phyloP scores from a whole-genome alignment of 2,888 invertebrate species.

The Oasisia sp. region DNA sequence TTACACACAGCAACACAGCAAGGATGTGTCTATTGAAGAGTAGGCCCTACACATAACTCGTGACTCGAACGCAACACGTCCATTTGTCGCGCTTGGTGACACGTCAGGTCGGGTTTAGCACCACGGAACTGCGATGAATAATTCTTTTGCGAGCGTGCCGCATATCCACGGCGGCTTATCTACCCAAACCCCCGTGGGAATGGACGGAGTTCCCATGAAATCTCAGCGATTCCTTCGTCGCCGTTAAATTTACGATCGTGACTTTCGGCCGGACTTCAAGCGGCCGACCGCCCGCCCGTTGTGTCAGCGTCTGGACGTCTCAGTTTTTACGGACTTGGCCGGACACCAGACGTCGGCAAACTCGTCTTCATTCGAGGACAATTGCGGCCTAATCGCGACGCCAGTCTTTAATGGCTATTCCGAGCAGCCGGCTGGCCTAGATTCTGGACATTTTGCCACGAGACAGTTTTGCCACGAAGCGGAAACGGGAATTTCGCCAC shows the following conservation, averaged over 20 bases:
- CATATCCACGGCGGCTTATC: neutral
- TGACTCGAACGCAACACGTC: neutral
- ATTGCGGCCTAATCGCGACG: neutral
- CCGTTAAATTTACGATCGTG: constrained; percentile 5
- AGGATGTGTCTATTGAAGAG: no score
- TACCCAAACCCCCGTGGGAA: neutral
- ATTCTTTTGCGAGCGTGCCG: neutral
- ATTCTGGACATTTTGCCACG: neutral
- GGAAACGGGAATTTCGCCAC: neutral
- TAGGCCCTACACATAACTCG: no score
- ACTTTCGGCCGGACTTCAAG: neutral
- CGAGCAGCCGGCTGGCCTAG: neutral
- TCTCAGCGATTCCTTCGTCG: neutral
- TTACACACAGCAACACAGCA: no score
- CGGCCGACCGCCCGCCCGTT: neutral
- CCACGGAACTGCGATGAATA: constrained; percentile 2
- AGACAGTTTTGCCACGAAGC: neutral
- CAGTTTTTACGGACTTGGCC: neutral
- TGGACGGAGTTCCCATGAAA: neutral
- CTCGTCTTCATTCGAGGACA: neutral
- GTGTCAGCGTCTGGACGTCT: neutral
- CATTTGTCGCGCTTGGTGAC: neutral
- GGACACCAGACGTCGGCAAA: neutral
- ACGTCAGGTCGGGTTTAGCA: neutral
- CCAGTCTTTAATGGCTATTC: neutral